Base-by-base conservation (phyloP, 2,113 vertebrate genomes). In the Salvelinus sp. region DNA sequence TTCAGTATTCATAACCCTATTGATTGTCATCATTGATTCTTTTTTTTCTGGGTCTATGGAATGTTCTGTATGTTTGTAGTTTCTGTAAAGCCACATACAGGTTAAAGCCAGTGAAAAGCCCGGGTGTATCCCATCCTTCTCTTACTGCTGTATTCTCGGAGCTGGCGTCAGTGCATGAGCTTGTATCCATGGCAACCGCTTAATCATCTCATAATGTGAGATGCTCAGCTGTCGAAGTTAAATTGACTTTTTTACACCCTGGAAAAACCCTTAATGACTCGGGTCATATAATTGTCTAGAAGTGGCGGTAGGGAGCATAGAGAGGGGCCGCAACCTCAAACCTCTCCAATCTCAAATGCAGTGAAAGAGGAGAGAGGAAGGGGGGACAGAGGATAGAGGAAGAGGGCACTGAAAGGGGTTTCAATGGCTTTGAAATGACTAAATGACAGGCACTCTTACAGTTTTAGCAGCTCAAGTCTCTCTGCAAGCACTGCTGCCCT, bases 61-160 rank as follows among this genome's bases (percentile, higher is more conserved):
- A 58, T 74, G 75, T 54, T 54, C 33, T 30, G 48, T 77, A 63
- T 58, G 67, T 57, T 16, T 57, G 20, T 57, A 16, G 54, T 1
- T 20, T 20, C 14, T 20, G 2, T 57, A 57, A 18, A 20, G 54
- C 13, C 54, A 57, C 54, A 57, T 57, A 20, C 18, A 20, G 16
- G 18, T 57, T 20, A 44, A 9, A 12, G 38, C 38, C 38, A 44
- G 38, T 57, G 14, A 57, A 4, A 20, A 1, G 13, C 6, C 54
- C 54, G 0, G 38, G 38, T 44, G 38, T 12, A 44, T 54, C 16
- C 4, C 16, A 18, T 4, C 50, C 50, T 54, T 18, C 50, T 18
- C 4, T 5, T 54, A 22, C 16, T n/a, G 20, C 58, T 23, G n/a
- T 62, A 2, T 22, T 22, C 58, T 62, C n/a, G 3, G 58, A 22